Percentiles rank a stretch among this genome's conserved stretches.
Conservation (phyloP, 35 echinoderm and acorn worm species). For the Stichopus chloronotus region DNA sequence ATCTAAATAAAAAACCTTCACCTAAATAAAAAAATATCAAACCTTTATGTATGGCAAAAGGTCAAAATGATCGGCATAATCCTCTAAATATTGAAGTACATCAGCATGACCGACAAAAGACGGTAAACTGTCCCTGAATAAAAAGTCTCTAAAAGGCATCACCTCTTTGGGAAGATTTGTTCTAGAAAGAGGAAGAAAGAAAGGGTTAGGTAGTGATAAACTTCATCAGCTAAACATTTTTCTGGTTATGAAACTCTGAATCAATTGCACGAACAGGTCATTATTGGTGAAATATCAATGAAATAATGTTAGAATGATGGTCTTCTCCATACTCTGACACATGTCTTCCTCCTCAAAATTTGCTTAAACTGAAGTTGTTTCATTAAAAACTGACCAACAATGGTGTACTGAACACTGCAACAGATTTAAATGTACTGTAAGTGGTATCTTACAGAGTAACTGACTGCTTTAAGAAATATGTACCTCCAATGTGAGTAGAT, state of each 20-base stretch:
- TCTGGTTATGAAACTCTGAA: not conserved
- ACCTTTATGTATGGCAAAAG: slow-evolving; percentile 77
- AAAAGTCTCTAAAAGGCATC: slow-evolving; percentile 86
- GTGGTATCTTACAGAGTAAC: no score
- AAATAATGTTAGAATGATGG: not conserved
- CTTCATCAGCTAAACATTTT: not conserved
- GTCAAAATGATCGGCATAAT: slow-evolving; percentile 67
- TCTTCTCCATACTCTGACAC: not conserved
- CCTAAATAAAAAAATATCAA: not conserved
- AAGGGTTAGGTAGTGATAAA: not conserved
- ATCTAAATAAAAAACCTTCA: no score
- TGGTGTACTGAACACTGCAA: no score
- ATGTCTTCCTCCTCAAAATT: not conserved
- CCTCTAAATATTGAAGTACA: slow-evolving; percentile 74
- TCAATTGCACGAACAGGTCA: not conserved
- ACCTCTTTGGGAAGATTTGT: slow-evolving; percentile 95
- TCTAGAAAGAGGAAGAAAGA: slow-evolving; percentile 44
- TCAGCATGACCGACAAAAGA: slow-evolving; percentile 83
- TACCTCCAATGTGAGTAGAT: no score
- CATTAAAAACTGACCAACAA: not conserved
- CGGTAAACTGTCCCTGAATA: slow-evolving; percentile 56
- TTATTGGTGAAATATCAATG: not conserved
- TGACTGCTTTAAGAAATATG: no score
- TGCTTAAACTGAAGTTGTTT: not conserved
- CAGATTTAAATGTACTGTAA: no score